Evolutionary conservation across 2,113 vertebrate species (phyloP).

Genomic region (Anarrhichthys ocellatus): DNA sequence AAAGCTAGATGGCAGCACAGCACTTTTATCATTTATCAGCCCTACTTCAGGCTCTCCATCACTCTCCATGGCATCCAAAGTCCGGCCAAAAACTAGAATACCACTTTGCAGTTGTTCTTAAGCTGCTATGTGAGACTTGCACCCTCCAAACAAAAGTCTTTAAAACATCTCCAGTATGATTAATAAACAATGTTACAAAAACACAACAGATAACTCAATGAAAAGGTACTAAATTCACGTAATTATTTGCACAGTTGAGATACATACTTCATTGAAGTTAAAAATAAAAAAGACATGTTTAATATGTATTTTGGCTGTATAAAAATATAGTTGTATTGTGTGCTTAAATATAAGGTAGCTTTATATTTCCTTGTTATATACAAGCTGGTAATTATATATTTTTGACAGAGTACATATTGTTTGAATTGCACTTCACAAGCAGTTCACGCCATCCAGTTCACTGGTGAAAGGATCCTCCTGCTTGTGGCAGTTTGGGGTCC

Average conservation of each 20-base stretch:
- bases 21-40: conserved; percentile 15
- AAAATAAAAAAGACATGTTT: conserved; percentile 25
- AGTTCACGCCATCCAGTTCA: conserved; percentile 31
- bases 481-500: conserved; percentile 16
- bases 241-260: conserved; percentile 38
- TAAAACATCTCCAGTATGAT: conserved; percentile 7
- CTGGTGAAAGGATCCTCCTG: conserved; percentile 4
- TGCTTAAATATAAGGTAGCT: conserved; percentile 48
- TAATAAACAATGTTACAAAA: conserved; percentile 9
- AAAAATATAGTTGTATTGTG: conserved; percentile 54
- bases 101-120: neutral
- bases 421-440: conserved; percentile 41
- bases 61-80: neutral
- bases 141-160: conserved; percentile 19
- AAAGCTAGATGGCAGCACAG: conserved; percentile 76
- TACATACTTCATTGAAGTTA: conserved; percentile 64
- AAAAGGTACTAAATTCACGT: conserved; percentile 16
- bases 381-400: conserved; percentile 39
- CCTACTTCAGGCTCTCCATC: conserved; percentile 1
- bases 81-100: neutral
- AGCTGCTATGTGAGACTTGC: neutral
- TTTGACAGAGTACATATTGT: conserved; percentile 15
- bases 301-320: conserved; percentile 37
- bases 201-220: neutral
- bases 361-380: conserved; percentile 53